Conservation (phyloP, 2,888 invertebrate genomes). For the Caenorhabditis virilis region DNA sequence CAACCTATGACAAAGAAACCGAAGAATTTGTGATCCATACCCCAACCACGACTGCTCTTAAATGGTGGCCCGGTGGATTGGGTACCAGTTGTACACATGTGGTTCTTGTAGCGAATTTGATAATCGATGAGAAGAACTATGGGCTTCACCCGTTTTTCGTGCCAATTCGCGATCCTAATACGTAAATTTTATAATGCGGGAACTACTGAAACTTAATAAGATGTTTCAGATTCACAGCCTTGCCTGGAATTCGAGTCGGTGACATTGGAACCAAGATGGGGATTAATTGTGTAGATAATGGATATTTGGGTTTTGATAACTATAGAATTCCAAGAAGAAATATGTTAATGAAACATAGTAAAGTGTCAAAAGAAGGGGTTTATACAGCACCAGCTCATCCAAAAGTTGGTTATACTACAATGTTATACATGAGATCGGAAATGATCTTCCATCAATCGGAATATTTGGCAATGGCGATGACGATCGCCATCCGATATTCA, state of each 20-base stretch:
- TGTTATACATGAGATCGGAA: conserved; percentile 80
- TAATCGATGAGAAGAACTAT: conserved; percentile 81
- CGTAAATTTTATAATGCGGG: too few species aligned
- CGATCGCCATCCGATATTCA: conserved; percentile 88
- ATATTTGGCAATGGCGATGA: conserved; percentile 74
- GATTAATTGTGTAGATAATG: conserved; percentile 89
- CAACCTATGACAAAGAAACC: conserved; percentile 82
- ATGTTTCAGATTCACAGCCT: conserved; percentile 53
- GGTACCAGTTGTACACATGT: conserved; percentile 91
- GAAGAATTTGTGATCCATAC: conserved; percentile 86
- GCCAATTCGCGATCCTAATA: conserved; percentile 84
- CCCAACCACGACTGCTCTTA: conserved; percentile 81
- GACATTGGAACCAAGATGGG: conserved; percentile 93
- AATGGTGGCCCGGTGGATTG: conserved; percentile 71
- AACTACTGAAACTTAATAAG: too few species aligned
- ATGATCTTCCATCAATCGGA: conserved; percentile 91
- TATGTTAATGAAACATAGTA: conserved; percentile 91
- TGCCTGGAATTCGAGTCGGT: conserved; percentile 80
- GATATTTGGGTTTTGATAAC: conserved; percentile 85
- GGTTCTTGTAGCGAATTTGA: conserved; percentile 87
- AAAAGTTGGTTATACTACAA: conserved; percentile 85
- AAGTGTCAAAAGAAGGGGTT: conserved; percentile 79
- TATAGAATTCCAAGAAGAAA: conserved; percentile 84
- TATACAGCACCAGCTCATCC: conserved; percentile 83
- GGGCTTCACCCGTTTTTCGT: conserved; percentile 93